phyloP scores from a whole-genome alignment of 2,888 invertebrate genomes.

The Lycocerus yunnanus region DNA sequence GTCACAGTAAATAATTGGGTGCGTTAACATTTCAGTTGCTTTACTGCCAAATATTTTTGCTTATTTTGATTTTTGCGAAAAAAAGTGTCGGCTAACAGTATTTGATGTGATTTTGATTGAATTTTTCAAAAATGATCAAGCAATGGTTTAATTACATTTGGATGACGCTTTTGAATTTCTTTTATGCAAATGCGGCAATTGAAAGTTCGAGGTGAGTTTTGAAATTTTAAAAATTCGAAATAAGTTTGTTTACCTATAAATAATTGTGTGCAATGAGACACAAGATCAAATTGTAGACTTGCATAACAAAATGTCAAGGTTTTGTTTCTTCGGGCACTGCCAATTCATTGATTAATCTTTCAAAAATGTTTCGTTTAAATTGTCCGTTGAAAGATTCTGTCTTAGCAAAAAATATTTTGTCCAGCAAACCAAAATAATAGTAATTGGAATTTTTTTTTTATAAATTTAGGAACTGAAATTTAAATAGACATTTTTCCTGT shows the following conservation, averaged over 20 bases:
- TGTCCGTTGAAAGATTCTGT: no score
- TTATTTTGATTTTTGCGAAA: neutral
- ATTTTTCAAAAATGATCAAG: constrained; percentile 39
- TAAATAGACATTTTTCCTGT: no score
- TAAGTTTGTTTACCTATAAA: neutral
- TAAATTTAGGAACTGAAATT: no score
- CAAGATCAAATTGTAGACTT: neutral
- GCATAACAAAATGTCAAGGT: constrained; percentile 13
- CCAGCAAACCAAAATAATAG: no score
- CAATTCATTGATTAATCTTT: neutral
- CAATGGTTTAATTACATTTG: constrained; percentile 45
- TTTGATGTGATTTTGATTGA: neutral
- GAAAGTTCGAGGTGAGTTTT: constrained; percentile 43
- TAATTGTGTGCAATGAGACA: neutral
- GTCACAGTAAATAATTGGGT: constrained; percentile 12
- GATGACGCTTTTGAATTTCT: constrained; percentile 40
- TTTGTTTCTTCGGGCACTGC: neutral
- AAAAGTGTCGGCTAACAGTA: neutral
- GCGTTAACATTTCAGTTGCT: constrained; percentile 7
- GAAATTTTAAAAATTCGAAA: neutral
- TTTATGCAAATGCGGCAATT: constrained; percentile 35
- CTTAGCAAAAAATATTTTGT: no score
- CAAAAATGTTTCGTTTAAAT: neutral
- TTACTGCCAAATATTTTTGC: neutral
- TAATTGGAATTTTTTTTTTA: no score